Percentiles rank a stretch among this genome's conserved stretches.
Evolutionary conservation across 2,797 vertebrate species (phyloP).

Genomic region (Chrosomus eos): DNA sequence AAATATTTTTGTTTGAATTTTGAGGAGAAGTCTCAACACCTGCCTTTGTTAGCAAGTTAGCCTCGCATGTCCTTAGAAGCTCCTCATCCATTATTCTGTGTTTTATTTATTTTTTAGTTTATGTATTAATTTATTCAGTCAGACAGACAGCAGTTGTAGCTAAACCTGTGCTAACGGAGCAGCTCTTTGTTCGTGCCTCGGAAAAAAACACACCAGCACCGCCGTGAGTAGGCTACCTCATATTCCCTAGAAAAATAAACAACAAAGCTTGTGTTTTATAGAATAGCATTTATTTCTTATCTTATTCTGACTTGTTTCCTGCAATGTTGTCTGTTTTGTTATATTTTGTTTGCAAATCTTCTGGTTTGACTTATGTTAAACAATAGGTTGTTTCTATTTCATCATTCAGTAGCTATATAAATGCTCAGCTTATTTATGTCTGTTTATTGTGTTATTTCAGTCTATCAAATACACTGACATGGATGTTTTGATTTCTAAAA

Average conservation of each 20-base stretch:
- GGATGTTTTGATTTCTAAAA: not conserved
- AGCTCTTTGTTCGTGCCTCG: conserved; percentile 47
- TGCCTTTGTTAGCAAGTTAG: conserved; percentile 64
- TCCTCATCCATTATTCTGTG: not conserved
- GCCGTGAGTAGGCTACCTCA: conserved; percentile 27
- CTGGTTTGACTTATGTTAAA: not conserved
- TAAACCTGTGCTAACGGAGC: conserved; percentile 26
- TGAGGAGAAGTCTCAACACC: conserved; percentile 37
- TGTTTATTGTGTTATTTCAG: not conserved
- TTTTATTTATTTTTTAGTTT: not conserved
- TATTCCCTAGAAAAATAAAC: conserved; percentile 1
- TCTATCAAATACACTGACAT: not conserved
- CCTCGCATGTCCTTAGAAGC: conserved; percentile 7
- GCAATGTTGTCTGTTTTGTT: not conserved
- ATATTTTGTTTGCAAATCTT: not conserved
- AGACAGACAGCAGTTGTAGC: conserved; percentile 12
- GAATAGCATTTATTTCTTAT: not conserved
- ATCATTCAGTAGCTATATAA: not conserved
- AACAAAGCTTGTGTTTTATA: not conserved
- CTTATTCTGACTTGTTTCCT: not conserved
- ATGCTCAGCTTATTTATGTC: not conserved
- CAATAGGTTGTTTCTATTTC: not conserved
- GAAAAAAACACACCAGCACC: conserved; percentile 22
- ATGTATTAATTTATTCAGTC: not conserved
- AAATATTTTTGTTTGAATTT: conserved; percentile 28